Evolutionary conservation across 2,797 vertebrate genomes (phyloP), one percentile per base, ranked within the genome.

Genomic region (Falco concolor): DNA sequence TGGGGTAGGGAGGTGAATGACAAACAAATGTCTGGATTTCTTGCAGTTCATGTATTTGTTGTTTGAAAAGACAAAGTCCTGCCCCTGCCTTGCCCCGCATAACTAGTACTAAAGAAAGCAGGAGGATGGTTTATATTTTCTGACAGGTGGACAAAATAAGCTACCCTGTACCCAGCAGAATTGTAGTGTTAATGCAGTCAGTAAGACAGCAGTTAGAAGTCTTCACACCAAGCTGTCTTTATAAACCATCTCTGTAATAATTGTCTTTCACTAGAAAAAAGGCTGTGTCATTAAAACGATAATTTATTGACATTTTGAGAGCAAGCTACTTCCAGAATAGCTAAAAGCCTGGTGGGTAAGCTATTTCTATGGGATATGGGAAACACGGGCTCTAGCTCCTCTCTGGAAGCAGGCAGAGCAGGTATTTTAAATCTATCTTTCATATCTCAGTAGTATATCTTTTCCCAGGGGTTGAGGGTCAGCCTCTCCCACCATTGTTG

Each of bases 231-330:
- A 83, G 9, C 52, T 84, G 1, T 78, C 13, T 53, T 52, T 24
- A n/a, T 40, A 60, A 93, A 83, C 6, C 5, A 16, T 34, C 9
- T 52, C 15, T 34, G 30, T 30, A 80, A 63, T 67, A 64, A 89
- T 12, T 2, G 15, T 34, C 34, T 88, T 91, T 72, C 40, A 36
- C 18, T 64, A 42, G 59, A 53, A 68, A 72, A 72, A 69, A 64
- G 7, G 0, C 1, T 3, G 1, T 42, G 8, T 45, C 2, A 57
- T 57, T 72, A 34, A 78, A 75, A 30, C 0, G 3, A 4, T 21
- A 0, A 30, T 45, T 57, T 86, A 56, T 60, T 17, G 12, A 23
- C 54, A 60, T 86, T 91, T 72, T 68, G 20, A 72, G 50, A 64
- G 18, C 2, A 75, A 95, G 49, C 1, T n/a, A 13, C 24, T 61